phyloP scores from a whole-genome alignment of 2,113 vertebrate species.

The Monopterus albus region DNA sequence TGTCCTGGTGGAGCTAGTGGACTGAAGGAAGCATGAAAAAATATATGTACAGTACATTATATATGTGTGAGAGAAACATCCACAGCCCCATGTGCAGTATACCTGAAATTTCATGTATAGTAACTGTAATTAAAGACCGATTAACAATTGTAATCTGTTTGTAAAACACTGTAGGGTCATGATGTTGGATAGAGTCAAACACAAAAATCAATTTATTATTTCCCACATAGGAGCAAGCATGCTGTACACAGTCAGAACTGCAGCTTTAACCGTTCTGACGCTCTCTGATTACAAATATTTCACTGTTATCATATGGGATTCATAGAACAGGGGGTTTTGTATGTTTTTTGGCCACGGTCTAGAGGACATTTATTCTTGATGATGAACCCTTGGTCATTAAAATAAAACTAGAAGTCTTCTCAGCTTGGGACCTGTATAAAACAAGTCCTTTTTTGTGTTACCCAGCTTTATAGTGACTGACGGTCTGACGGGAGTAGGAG shows the following conservation, averaged over 20 bases:
- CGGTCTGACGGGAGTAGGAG: slow-evolving; percentile 55
- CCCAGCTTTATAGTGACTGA: slow-evolving; percentile 54
- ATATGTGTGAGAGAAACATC: background rate
- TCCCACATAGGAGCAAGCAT: slow-evolving; percentile 37
- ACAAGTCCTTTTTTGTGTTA: slow-evolving; percentile 31
- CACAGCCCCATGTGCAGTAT: slow-evolving; percentile 32
- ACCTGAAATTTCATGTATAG: slow-evolving; percentile 48
- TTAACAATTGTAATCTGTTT: slow-evolving; percentile 43
- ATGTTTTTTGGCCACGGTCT: background rate
- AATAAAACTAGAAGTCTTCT: slow-evolving; percentile 32
- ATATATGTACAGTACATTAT: slow-evolving; percentile 23
- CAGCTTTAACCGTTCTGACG: slow-evolving; percentile 26
- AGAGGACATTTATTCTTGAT: slow-evolving; percentile 23
- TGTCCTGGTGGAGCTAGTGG: slow-evolving; percentile 17
- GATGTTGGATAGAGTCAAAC: slow-evolving; percentile 38
- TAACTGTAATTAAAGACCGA: slow-evolving; percentile 65
- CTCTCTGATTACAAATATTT: slow-evolving; percentile 29
- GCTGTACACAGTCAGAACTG: slow-evolving; percentile 37
- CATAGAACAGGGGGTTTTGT: slow-evolving; percentile 1
- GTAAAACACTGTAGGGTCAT: slow-evolving; percentile 38
- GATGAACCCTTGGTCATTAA: slow-evolving; percentile 46
- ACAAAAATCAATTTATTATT: slow-evolving; percentile 68
- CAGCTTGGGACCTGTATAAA: slow-evolving; percentile 26
- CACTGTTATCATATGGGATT: background rate
- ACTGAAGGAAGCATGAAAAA: slow-evolving; percentile 15